Conservation (phyloP, 2,888 invertebrate genomes). For the Isoperla grammatica region DNA sequence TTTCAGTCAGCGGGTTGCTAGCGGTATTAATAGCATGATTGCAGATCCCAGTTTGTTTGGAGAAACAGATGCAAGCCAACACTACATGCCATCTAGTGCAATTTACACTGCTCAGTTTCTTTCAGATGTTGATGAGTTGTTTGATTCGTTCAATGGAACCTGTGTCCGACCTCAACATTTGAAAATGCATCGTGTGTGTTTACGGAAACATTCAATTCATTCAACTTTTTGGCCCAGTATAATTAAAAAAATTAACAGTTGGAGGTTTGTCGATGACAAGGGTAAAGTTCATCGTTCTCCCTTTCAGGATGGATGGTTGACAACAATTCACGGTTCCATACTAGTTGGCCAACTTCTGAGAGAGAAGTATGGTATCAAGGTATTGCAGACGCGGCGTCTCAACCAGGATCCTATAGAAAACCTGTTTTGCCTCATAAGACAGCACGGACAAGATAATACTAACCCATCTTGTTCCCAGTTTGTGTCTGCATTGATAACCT, state of each 20-base stretch:
- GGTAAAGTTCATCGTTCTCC: background rate
- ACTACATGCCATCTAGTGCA: background rate
- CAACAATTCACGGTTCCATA: background rate
- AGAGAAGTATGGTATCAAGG: background rate
- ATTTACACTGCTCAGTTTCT: background rate
- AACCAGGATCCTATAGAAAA: constrained; percentile 1
- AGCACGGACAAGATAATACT: background rate
- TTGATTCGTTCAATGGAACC: background rate
- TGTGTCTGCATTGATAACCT: background rate
- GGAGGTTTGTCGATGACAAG: background rate
- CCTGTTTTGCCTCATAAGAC: background rate
- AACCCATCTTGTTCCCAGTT: constrained; percentile 1
- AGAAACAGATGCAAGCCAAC: background rate
- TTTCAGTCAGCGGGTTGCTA: background rate
- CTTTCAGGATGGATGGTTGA: background rate
- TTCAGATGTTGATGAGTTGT: background rate
- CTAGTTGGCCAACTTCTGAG: background rate
- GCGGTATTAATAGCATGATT: background rate
- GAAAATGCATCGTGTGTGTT: background rate
- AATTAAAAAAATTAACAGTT: background rate
- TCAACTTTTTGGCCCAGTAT: background rate
- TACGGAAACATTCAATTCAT: background rate
- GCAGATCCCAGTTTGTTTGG: background rate
- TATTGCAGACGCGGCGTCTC: background rate
- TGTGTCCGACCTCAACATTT: background rate